These are phyloP conservation scores for Heterodera schachtii DNA, from an alignment of 1,140 invertebrate species.

Conservation along the genomic window DNA sequence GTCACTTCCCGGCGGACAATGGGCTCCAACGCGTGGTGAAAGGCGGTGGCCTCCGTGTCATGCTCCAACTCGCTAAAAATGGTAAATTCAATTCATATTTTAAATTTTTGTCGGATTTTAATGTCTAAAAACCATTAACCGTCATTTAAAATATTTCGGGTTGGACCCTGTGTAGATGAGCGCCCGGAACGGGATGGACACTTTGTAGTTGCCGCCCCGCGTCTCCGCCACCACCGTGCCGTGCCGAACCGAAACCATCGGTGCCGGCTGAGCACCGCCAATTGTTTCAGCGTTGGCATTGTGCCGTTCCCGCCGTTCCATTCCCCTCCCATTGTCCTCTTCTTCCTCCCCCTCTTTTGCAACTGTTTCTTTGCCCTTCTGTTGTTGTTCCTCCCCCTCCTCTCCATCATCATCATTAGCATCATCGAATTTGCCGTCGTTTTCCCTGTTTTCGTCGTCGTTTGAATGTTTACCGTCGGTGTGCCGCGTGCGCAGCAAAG, in stretches of 20 bases:
- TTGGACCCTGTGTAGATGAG: slow-evolving; percentile 39
- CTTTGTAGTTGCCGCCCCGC: slow-evolving; percentile 54
- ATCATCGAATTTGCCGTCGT: not conserved
- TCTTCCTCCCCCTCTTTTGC: slow-evolving; percentile 1
- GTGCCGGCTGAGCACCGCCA: not conserved
- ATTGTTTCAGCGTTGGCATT: too few relatives aligned
- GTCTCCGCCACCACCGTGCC: slow-evolving; percentile 57
- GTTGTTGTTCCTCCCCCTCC: not conserved
- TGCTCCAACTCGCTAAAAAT: slow-evolving; percentile 49
- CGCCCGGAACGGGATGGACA: slow-evolving; percentile 49
- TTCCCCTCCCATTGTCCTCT: not conserved
- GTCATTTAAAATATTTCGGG: too few relatives aligned
- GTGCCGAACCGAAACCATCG: not conserved
- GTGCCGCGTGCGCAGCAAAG: not conserved
- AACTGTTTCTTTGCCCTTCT: not conserved
- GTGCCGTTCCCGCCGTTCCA: too few relatives aligned
- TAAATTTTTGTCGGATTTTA: not conserved
- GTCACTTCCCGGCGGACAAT: slow-evolving; percentile 32
- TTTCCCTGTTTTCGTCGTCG: too few relatives aligned
- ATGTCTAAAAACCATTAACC: too few relatives aligned
- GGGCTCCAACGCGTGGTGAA: slow-evolving; percentile 42
- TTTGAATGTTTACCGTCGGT: too few relatives aligned
- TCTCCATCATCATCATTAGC: not conserved
- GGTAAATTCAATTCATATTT: not conserved
- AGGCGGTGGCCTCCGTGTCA: slow-evolving; percentile 45